Evolutionary conservation across 2,113 vertebrate species (phyloP), one percentile per base, ranked within the genome.

Genomic region (Isurus oxyrinchus): DNA sequence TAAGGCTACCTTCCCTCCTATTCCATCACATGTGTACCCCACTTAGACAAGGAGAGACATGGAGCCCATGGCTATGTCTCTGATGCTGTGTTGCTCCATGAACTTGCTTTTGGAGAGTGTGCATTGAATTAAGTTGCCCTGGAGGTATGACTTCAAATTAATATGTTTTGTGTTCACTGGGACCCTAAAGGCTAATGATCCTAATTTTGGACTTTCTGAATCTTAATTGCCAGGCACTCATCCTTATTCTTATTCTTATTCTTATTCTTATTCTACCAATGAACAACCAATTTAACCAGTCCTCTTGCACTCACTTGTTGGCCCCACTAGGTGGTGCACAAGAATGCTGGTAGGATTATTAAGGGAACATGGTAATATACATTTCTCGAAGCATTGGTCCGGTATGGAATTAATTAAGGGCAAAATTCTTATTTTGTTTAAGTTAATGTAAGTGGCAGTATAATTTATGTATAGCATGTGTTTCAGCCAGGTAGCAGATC

Each of bases 271-370:
- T n/a, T 23, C 25, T 91, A 16, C 88, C 55, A 13, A 0, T 59
- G 14, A 7, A 61, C 35, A 63, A 21, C 61, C n/a, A 40, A 63
- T 35, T 61, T 19, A 61, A n/a, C 57, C 61, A 40, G 40, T 84
- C 81, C 2, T 53, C 11, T 21, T 95, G 94, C 94, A 95, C 66
- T 95, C 25, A 11, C 94, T 72, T 53, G 94, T 72, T 69, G 13
- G 23, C 13, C 25, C 94, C 94, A 72, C 94, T 95, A 55, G 94
- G 67, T 95, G 94, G 94, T 55, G 94, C 67, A 95, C 94, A 95
- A 95, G 94, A 72, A 95, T 72, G 49, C 27, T 76, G 40, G 27
- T 27, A 25, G 63, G 40, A 72, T 72, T 76, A 72, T 55, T 76
- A 14, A 11, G 49, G 67, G 2, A 93, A 59, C 14, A n/a, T 93